Evolutionary conservation across 2,888 invertebrate genomes (phyloP).

Genomic region (Pollenia angustigena): DNA sequence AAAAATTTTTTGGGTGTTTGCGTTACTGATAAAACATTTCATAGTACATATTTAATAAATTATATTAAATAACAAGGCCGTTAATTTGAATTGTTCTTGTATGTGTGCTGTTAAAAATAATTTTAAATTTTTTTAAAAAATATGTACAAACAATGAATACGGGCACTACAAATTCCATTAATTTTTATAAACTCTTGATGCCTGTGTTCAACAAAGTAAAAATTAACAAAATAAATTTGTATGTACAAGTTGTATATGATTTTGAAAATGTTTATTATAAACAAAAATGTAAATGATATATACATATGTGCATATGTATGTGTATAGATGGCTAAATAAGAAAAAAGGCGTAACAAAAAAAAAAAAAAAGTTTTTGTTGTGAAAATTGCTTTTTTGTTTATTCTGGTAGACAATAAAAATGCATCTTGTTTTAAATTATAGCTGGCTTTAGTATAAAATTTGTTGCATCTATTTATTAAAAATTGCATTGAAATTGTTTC

Average conservation of each 20-base stretch:
- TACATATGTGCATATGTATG: background rate
- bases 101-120: background rate
- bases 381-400: too few relatives aligned
- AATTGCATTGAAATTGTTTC: too few relatives aligned
- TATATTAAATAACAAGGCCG: slow-evolving; percentile 43
- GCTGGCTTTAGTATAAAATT: too few relatives aligned
- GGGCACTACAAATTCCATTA: slow-evolving; percentile 1
- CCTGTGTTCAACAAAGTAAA: slow-evolving; percentile 20
- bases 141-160: slow-evolving; percentile 6
- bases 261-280: slow-evolving; percentile 13
- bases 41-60: slow-evolving; percentile 56
- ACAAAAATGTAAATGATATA: background rate
- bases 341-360: too few relatives aligned
- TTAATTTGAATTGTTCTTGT: slow-evolving; percentile 29
- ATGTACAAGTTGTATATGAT: background rate
- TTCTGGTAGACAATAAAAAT: too few relatives aligned
- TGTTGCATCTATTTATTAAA: too few relatives aligned
- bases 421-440: too few relatives aligned
- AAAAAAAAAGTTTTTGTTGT: too few relatives aligned
- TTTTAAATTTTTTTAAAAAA: background rate
- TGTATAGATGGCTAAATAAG: background rate
- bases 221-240: slow-evolving; percentile 23
- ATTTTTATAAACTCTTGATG: background rate
- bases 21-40: slow-evolving; percentile 17
- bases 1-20: background rate